phyloP scores from a whole-genome alignment of 1,140 invertebrate species.

The Musca vetustissima region DNA sequence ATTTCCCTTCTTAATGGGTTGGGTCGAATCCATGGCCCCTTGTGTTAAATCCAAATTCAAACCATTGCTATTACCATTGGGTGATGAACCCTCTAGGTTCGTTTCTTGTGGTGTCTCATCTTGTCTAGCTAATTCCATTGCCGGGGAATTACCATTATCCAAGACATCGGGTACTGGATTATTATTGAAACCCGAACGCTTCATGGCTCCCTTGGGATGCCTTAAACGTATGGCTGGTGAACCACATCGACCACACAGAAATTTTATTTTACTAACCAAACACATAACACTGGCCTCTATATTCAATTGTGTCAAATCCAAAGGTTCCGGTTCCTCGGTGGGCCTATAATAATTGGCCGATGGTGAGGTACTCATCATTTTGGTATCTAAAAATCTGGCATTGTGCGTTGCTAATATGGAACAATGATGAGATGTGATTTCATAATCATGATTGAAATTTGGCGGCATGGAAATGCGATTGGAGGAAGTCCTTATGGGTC shows the following conservation, averaged over 20 bases:
- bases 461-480: neutral
- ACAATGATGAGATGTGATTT: slow-evolving; percentile 18
- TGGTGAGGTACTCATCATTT: slow-evolving; percentile 73
- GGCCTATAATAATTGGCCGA: slow-evolving; percentile 81
- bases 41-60: slow-evolving; percentile 54
- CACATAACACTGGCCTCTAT: slow-evolving; percentile 89
- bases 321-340: slow-evolving; percentile 82
- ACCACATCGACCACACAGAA: slow-evolving; percentile 71
- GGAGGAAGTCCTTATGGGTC: neutral
- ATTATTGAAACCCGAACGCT: slow-evolving; percentile 46
- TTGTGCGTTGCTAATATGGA: slow-evolving; percentile 32
- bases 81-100: neutral
- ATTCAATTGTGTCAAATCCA: slow-evolving; percentile 85
- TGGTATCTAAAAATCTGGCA: slow-evolving; percentile 67
- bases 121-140: neutral
- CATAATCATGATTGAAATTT: neutral
- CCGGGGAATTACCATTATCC: slow-evolving; percentile 29
- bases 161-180: slow-evolving; percentile 51
- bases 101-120: slow-evolving; percentile 29
- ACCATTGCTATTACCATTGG: slow-evolving; percentile 25
- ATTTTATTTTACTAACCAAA: slow-evolving; percentile 77
- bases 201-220: slow-evolving; percentile 54
- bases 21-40: slow-evolving; percentile 27
- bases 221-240: slow-evolving; percentile 70
- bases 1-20: slow-evolving; percentile 59